A percentile compares a stretch with the other conserved stretches of the same genome.
Evolutionary conservation across 2,113 vertebrate species (phyloP).

Genomic region (Ptilorrhoa leucosticta): DNA sequence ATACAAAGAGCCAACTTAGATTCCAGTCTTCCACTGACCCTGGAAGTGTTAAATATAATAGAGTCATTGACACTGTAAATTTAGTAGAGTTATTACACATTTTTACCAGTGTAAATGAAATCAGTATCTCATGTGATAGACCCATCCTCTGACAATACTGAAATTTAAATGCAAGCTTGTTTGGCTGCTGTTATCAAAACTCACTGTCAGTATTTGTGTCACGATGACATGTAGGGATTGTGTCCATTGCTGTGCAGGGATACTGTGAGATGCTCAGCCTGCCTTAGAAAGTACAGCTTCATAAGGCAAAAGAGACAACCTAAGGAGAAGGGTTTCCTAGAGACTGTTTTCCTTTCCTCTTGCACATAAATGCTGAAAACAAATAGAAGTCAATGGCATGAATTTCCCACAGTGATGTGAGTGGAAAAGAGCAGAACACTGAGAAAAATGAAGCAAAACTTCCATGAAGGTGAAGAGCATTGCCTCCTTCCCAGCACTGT

Average conservation of each 20-base stretch:
- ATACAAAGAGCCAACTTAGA: neutral
- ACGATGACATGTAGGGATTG: accelerated
- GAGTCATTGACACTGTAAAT: neutral
- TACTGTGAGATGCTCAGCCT: neutral
- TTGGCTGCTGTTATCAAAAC: neutral
- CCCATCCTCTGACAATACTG: neutral
- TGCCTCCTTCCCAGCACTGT: neutral
- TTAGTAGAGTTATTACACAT: neutral
- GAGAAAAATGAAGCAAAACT: neutral
- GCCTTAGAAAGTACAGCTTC: neutral
- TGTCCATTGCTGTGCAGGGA: neutral
- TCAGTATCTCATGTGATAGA: neutral
- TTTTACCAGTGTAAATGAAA: neutral
- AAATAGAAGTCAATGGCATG: neutral
- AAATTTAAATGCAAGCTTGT: neutral
- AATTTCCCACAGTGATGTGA: neutral
- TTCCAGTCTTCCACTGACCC: neutral
- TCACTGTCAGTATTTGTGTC: neutral
- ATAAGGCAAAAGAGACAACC: neutral
- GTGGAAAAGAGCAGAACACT: neutral
- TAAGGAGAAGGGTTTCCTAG: neutral
- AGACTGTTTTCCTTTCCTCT: neutral
- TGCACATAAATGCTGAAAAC: neutral
- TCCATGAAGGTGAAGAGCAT: neutral
- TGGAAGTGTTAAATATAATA: neutral